phyloP scores from a whole-genome alignment of 2,113 vertebrate species.

The Epinephelus moara region DNA sequence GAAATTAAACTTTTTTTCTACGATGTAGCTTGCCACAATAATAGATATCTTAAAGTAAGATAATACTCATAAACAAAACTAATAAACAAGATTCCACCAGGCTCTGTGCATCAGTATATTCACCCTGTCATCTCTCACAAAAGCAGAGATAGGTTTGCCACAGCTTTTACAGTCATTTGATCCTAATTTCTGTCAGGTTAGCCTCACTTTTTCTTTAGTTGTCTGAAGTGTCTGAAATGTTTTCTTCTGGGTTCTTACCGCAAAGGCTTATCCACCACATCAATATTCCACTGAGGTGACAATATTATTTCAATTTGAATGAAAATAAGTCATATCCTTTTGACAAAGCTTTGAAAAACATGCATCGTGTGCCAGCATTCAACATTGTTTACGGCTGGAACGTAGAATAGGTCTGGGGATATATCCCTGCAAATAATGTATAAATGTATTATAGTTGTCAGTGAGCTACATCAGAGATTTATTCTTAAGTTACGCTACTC shows the following conservation, averaged over 20 bases:
- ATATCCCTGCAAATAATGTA: slow-evolving; percentile 84
- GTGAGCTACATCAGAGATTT: slow-evolving; percentile 84
- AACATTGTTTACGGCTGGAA: slow-evolving; percentile 76
- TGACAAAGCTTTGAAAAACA: slow-evolving; percentile 91
- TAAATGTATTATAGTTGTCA: slow-evolving; percentile 88
- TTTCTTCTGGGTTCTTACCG: slow-evolving; percentile 64
- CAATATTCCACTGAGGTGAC: slow-evolving; percentile 56
- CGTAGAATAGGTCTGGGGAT: slow-evolving; percentile 82
- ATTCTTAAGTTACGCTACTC: slow-evolving; percentile 81
- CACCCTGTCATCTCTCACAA: slow-evolving; percentile 16
- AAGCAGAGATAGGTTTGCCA: slow-evolving; percentile 15
- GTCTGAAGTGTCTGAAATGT: slow-evolving; percentile 51
- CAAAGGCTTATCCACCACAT: slow-evolving; percentile 40
- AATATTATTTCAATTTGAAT: slow-evolving; percentile 91
- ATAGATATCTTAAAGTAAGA: neutral
- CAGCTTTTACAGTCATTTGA: slow-evolving; percentile 44
- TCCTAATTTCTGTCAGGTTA: slow-evolving; percentile 51
- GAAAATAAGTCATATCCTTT: slow-evolving; percentile 88
- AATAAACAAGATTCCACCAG: neutral
- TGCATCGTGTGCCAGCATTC: slow-evolving; percentile 76
- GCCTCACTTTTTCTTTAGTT: neutral
- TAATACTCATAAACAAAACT: neutral
- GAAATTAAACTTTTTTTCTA: neutral
- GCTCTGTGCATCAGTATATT: neutral
- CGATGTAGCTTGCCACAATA: neutral